Conservation (phyloP, 2,113 vertebrate genomes). For the Lophotis ruficrista region DNA sequence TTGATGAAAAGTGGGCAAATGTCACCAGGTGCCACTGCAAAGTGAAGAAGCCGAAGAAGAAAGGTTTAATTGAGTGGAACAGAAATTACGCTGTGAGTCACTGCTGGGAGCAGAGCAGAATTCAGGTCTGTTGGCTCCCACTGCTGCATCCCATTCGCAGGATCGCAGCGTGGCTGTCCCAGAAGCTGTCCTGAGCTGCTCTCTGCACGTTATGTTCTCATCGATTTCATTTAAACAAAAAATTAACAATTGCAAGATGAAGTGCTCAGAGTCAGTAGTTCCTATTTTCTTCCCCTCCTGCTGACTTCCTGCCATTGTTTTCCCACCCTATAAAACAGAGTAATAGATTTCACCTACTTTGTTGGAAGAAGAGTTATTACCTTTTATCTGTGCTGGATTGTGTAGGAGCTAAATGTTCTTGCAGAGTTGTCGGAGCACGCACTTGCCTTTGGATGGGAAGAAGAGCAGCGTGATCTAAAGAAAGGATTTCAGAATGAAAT, state of each 20-base stretch:
- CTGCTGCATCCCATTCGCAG: not conserved
- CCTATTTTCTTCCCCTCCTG: not conserved
- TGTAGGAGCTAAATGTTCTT: not conserved
- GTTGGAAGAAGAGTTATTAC: not conserved
- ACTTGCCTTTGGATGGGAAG: not conserved
- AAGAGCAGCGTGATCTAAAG: not conserved
- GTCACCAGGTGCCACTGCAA: not conserved
- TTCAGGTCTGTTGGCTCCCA: not conserved
- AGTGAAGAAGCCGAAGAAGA: not conserved
- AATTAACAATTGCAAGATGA: not conserved
- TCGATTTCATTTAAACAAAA: slow-evolving; percentile 44
- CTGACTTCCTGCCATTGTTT: slow-evolving; percentile 25
- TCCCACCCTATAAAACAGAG: not conserved
- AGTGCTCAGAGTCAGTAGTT: not conserved
- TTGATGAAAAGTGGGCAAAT: not conserved
- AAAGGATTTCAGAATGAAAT: not conserved
- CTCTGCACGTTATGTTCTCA: slow-evolving; percentile 22
- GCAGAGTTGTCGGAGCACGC: not conserved
- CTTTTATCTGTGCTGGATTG: not conserved
- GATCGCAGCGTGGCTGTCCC: not conserved
- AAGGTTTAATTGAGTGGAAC: slow-evolving; percentile 4
- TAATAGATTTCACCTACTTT: not conserved
- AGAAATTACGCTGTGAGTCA: slow-evolving; percentile 9
- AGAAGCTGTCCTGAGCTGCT: slow-evolving; percentile 22
- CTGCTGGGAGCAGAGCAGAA: not conserved